Conservation (phyloP, 2,797 vertebrate genomes). For the Acanthopagrus latus region DNA sequence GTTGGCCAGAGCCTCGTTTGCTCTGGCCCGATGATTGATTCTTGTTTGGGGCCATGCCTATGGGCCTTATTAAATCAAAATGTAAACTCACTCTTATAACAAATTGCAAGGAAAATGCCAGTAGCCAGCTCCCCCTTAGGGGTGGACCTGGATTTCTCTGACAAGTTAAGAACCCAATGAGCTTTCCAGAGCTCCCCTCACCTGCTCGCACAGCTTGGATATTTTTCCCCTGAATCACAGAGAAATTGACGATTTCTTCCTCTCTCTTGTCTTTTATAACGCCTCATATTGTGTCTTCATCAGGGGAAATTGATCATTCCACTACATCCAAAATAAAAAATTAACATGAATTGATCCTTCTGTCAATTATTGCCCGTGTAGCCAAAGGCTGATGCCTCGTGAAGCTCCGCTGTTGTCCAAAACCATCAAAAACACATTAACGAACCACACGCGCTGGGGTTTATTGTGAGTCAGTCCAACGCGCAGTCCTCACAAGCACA, state of each 20-base stretch:
- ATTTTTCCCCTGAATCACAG: conserved; percentile 41
- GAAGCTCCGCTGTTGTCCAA: conserved; percentile 1
- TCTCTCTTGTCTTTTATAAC: conserved; percentile 3
- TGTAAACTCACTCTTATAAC: conserved; percentile 83
- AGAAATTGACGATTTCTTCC: conserved; percentile 36
- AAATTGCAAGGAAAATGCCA: conserved; percentile 82
- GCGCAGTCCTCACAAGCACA: background rate
- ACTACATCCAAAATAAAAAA: conserved; percentile 8
- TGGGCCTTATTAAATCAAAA: conserved; percentile 86
- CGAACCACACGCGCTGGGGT: background rate
- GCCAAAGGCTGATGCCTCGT: conserved; percentile 8
- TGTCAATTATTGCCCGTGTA: background rate
- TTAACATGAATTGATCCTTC: background rate
- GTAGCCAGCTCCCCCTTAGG: conserved; percentile 70
- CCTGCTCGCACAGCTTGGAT: conserved; percentile 49
- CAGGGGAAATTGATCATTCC: conserved; percentile 1
- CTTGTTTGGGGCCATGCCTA: conserved; percentile 81
- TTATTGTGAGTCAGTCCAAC: conserved; percentile 14
- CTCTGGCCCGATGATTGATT: conserved; percentile 80
- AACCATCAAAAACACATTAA: conserved; percentile 28
- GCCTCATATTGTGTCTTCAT: background rate
- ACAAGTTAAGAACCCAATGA: conserved; percentile 78
- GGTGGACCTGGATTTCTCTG: conserved; percentile 74
- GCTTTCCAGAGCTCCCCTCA: conserved; percentile 59
- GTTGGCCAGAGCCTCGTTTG: conserved; percentile 59